Conservation (phyloP, 2,797 vertebrate genomes). For the Melanotaenia pygmaea region DNA sequence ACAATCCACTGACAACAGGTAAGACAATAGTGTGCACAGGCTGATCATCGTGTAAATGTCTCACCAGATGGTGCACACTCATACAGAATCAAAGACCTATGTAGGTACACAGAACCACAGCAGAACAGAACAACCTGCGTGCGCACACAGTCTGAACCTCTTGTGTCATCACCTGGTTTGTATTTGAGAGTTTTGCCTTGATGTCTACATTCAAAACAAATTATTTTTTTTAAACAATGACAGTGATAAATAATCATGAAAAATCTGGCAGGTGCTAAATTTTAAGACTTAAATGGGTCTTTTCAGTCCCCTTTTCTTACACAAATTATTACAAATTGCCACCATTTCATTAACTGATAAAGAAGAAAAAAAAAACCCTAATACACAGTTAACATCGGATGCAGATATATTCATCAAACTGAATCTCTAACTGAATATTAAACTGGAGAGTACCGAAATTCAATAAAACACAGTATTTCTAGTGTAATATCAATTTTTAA, state of each 20-base stretch:
- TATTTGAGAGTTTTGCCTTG: conserved; percentile 27
- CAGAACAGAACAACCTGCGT: conserved; percentile 24
- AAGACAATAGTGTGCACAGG: conserved; percentile 50
- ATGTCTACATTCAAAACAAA: conserved; percentile 8
- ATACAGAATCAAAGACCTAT: not conserved
- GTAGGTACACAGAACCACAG: conserved; percentile 34
- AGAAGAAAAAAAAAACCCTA: not conserved
- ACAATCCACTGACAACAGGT: conserved; percentile 45
- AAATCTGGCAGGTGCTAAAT: not conserved
- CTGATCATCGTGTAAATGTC: conserved; percentile 41
- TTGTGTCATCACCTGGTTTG: conserved; percentile 10
- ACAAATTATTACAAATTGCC: not conserved
- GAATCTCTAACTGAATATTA: not conserved
- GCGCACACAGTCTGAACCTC: conserved; percentile 22
- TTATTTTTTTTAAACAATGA: not conserved
- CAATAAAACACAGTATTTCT: not conserved
- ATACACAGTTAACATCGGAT: not conserved
- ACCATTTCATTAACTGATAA: not conserved
- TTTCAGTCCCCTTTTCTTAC: not conserved
- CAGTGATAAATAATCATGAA: not conserved
- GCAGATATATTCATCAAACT: not conserved
- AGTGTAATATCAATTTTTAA: not conserved
- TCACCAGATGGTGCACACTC: conserved; percentile 30
- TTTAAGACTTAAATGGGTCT: not conserved
- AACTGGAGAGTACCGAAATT: not conserved